Evolutionary conservation across 2,113 vertebrate genomes (phyloP), one percentile per base, ranked within the genome.

Genomic region (Dendrocopos noguchii): DNA sequence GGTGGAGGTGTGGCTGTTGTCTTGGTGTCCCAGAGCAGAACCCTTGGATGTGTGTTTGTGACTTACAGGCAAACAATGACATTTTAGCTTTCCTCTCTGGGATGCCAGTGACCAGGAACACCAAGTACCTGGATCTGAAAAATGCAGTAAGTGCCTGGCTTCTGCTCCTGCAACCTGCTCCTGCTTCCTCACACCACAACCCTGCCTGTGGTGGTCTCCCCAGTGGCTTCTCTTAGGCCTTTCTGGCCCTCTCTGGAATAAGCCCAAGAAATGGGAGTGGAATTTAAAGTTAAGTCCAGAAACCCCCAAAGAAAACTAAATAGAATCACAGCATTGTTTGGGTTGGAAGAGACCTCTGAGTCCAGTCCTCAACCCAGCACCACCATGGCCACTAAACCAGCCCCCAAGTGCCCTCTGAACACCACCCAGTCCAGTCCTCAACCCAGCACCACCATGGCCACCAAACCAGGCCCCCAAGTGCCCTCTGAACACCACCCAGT

Each of bases 51-150:
- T 94, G 5, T 53, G 1, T 55, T 22, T 88, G n/a, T 88, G 64
- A 56, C 53, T 97, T 95, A 8, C 93, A 99, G 99, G 98, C 98
- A 55, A 99, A 99, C 98, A 99, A 99, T 67, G 99, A 99, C 93
- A 99, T 99, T 95, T 97, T 99, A 96, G 99, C 99, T 84, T 99
- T 99, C 94, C 97, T 99, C 72, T 99, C 99, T 24, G 99, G 99
- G 84, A 99, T 99, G 98, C 99, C 99, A 15, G 99, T 99, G 72
- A 99, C 99, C 78, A 98, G 99, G 80, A 99, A 99, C 90, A 99
- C 99, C 5, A 98, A 99, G 97, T 99, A 99, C 92, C 98, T 99
- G 96, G 99, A 99, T 96, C 98, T 99, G 81, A 99, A 99, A 93
- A 99, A 99, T 52, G 98, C 98, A 79, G 99, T 99, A 96, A 98